Evolutionary conservation across 1,140 invertebrate species (phyloP), one percentile per base, ranked within the genome.

Genomic region (Drosophila erecta): DNA sequence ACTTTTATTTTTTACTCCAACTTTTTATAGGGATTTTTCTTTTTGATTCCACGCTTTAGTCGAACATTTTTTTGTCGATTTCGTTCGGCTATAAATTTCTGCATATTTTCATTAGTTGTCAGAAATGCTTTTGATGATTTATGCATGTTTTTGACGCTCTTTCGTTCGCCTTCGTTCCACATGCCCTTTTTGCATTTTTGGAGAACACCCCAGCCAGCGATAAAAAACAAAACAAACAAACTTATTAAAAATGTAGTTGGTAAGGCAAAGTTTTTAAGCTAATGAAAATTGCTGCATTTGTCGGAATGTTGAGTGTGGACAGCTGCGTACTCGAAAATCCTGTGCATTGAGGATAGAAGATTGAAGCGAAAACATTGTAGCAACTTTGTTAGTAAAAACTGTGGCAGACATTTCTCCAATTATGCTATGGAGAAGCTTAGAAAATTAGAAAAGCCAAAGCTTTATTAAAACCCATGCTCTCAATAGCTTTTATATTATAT

Each of bases 21-120:
- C 56, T 71, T 75, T 62, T 61, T 61, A 51, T 69, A 47, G 22
- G 20, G 20, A 46, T 33, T 66, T 65, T 67, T 67, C 37, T 58
- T 41, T 43, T 54, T 46, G 51, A 70, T 70, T 50, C 30, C 27
- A 30, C 50, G 67, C 66, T 73, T 51, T 73, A 70, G 27, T 51
- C 50, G 27, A 65, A 55, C 27, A 57, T 56, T 74, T 81, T 67
- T 66, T 67, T 65, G 54, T 59, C 76, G 58, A 73, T 83, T 76
- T 53, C 64, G 60, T 35, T 47, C 64, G 57, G 84, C 76, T 60
- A 87, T 87, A 87, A 89, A 89, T 87, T 87, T 87, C 73, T 87
- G 76, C 84, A 86, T 89, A 87, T 89, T 87, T 87, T 87, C 84
- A 87, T 87, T 89, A 89, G 84, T 87, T 87, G 84, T 87, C 84